Base-by-base conservation (phyloP, 2,888 invertebrate genomes). In the Zaprionus bogoriensis region DNA sequence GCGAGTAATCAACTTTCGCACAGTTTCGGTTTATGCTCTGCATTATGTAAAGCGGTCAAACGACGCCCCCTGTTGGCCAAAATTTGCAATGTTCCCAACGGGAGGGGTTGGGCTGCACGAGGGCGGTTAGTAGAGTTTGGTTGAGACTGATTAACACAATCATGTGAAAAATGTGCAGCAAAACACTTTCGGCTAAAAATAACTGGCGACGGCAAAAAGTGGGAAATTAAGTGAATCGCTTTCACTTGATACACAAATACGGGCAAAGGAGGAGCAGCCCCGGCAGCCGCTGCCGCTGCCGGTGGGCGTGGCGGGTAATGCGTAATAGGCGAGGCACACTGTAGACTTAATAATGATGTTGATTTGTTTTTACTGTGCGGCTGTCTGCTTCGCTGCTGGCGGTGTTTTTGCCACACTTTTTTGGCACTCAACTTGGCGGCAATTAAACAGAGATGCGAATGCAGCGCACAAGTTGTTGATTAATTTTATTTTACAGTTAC, bases 81-180 rank as follows among this genome's bases (percentile, higher is more conserved):
- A 66, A 82, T 69, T 83, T 63, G 66, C 74, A 57, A 36, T 65
- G 69, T 64, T 54, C 14, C 36, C n/a, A 42, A 53, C 36, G 19
- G 14, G 23, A 17, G 28, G 10, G 46, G 20, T 53, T 39, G 28
- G 17, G 22, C 25, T 42, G 46, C 45, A 48, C n/a, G 60, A 58
- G 50, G 44, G 28, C 54, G 38, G 12, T 42, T 58, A 30, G 38
- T 54, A 50, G 55, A 9, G 7, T 50, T 79, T 61, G 52, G 55
- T 28, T 65, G 58, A 65, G 63, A 71, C 63, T 77, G 59, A 87
- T 81, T 81, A 81, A 75, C 87, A 87, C 87, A 84, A 87, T 77
- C 70, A 75, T 81, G 84, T 77, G 81, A 81, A 86, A 86, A 80
- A 69, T 80, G 77, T 74, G 81, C 81, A 72, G 53, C 45, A 54